Base-by-base conservation (phyloP, 2,797 vertebrate species). In the Arrhamphus sclerolepis region DNA sequence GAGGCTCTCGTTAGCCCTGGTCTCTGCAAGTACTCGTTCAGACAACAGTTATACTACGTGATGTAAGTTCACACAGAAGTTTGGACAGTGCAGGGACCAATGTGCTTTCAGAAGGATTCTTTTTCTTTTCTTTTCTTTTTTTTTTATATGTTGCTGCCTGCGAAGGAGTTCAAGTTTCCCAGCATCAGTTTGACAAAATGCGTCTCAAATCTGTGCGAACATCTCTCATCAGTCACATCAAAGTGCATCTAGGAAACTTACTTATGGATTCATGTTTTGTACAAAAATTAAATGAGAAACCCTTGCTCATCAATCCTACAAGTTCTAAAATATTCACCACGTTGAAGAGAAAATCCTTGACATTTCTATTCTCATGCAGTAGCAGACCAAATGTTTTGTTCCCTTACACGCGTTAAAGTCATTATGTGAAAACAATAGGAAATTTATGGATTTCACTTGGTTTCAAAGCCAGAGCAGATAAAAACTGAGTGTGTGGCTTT, bases 201-300 rank as follows among this genome's bases (percentile, higher is more conserved):
- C 19, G 39, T 55, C n/a, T n/a, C n/a, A n/a, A 76, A 54, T 77
- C 21, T 55, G 19, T 10, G 21, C 38, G 42, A 58, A 38, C 21
- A 42, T 19, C 38, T 61, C 58, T 62, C 21, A 17, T 16, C 52
- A 60, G 60, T 71, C 54, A 54, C 60, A 72, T 84, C 70, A 84
- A 78, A 81, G 54, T 21, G 62, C 62, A 78, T 69, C 46, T 41
- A 0, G 19, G 14, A 63, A 11, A 26, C 49, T 53, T 22, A 21
- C 59, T 52, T 66, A 66, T 72, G 53, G 46, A 71, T 79, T 56
- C 14, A 31, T 52, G 48, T 57, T 70, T 51, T 61, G 19, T 19
- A 58, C 3, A 6, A 46, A 53, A 44, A 71, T 59, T 63, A 67
- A 49, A 21, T 13, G 20, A 78, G 58, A 41, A 0, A 9, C 19